Evolutionary conservation across 2,113 vertebrate species (phyloP), one percentile per base, ranked within the genome.

Genomic region (Montifringilla adamsi): DNA sequence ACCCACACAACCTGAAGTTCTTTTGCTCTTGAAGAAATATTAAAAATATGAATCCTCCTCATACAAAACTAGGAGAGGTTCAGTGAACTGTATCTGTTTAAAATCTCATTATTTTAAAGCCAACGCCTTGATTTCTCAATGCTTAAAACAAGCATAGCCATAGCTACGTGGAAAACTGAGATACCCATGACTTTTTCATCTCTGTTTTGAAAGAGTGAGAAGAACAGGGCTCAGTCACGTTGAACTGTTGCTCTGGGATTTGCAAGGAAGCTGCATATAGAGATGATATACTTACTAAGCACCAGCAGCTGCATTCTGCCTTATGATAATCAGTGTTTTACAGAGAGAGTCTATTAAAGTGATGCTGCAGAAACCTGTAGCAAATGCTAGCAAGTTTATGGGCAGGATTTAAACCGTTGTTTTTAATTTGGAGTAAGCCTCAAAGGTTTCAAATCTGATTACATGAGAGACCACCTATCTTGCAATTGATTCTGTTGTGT

Each of bases 401-500:
- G 49, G 59, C 28, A 77, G 72, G 85, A 83, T 83, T 91, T 56
- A 75, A 91, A 82, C 24, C n/a, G 43, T 60, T 84, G 27, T 17
- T 79, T 92, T 93, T 90, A 90, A 94, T 95, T 88, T 27, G 76
- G 49, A 85, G 46, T 13, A 26, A 85, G 19, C 31, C 85, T 92
- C 79, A 83, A 80, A 96, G 75, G 75, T 85, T 93, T 88, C 0
- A 1, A 66, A 76, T 62, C 31, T 84, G 84, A 84, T 95, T 94
- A 52, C 60, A 20, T 60, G 58, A 50, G 83, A 91, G 90, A 95
- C 79, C 88, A 96, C 75, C 92, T 90, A 85, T 93, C 90, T 73
- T 62, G 88, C 53, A 83, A 69, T 83, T 83, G 75, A 76, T 95
- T 90, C 67, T 76, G 63, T 69, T 93, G 55, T 69, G 80, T 83